Evolutionary conservation across 2,888 invertebrate species (phyloP).

Genomic region (Pteria penguin): DNA sequence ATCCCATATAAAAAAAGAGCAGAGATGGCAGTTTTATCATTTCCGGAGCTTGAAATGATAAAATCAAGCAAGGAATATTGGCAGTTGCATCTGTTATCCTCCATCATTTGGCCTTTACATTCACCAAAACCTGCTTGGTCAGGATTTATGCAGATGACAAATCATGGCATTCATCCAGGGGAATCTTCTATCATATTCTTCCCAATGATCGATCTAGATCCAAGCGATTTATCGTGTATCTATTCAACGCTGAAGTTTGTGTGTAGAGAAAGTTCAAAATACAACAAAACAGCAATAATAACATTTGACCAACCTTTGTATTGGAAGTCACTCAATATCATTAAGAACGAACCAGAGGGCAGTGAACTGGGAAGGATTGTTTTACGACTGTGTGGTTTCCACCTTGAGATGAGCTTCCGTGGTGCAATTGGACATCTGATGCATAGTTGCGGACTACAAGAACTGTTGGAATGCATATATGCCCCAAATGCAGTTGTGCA

Average conservation of each 20-base stretch:
- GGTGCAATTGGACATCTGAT: slow-evolving; percentile 57
- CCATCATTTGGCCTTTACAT: neutral
- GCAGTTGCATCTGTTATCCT: neutral
- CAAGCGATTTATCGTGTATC: slow-evolving; percentile 46
- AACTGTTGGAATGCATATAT: slow-evolving; percentile 59
- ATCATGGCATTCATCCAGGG: slow-evolving; percentile 42
- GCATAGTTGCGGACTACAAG: slow-evolving; percentile 55
- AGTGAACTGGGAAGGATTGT: slow-evolving; percentile 19
- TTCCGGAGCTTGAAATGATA: neutral
- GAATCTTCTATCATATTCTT: slow-evolving; percentile 42
- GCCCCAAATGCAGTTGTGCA: slow-evolving; percentile 57
- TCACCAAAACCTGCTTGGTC: slow-evolving; percentile 4
- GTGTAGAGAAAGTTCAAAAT: slow-evolving; percentile 21
- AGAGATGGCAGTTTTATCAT: neutral
- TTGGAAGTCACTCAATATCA: slow-evolving; percentile 44
- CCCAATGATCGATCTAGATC: slow-evolving; percentile 52
- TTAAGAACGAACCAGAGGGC: neutral
- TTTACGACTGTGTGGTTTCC: slow-evolving; percentile 53
- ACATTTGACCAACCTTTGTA: slow-evolving; percentile 61
- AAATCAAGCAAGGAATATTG: neutral
- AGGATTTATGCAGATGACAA: slow-evolving; percentile 35
- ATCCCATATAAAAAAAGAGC: neutral
- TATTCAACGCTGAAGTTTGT: slow-evolving; percentile 48
- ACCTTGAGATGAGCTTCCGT: slow-evolving; percentile 59
- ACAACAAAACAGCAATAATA: slow-evolving; percentile 37